Evolutionary conservation across 2,113 vertebrate genomes (phyloP).

Genomic region (Thermophis baileyi): DNA sequence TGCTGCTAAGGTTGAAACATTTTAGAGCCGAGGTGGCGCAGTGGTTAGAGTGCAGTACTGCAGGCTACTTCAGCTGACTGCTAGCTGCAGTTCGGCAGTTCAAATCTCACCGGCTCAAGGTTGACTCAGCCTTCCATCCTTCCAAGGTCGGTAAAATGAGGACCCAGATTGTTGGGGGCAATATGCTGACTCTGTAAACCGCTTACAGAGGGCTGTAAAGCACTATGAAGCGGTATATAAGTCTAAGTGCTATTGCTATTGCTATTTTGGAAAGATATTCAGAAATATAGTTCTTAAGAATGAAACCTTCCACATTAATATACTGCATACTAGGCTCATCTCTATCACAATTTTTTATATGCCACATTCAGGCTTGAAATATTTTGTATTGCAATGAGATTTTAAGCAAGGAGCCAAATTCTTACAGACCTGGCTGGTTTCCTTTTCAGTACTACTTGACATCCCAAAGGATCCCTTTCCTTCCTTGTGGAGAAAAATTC

Average conservation of each 20-base stretch:
- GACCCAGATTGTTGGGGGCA: no score
- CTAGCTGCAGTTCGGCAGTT: no score
- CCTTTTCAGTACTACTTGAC: not conserved
- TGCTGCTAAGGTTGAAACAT: not conserved
- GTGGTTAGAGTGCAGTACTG: no score
- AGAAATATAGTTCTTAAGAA: accelerated
- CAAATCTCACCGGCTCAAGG: no score
- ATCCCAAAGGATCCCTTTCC: not conserved
- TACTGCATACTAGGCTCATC: not conserved
- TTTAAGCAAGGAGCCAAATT: not conserved
- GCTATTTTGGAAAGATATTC: not conserved
- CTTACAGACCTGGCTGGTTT: not conserved
- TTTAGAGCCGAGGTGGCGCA: no score
- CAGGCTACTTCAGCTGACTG: no score
- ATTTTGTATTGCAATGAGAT: not conserved
- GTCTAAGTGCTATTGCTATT: no score
- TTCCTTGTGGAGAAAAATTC: not conserved
- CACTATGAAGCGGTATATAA: no score
- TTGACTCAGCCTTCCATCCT: no score
- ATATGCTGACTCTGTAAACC: no score
- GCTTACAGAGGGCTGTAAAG: no score
- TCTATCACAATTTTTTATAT: not conserved
- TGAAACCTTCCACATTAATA: not conserved
- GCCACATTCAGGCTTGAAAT: not conserved
- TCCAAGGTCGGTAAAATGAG: no score